phyloP scores from a whole-genome alignment of 1,140 invertebrate genomes.

The Dreissena polymorpha region DNA sequence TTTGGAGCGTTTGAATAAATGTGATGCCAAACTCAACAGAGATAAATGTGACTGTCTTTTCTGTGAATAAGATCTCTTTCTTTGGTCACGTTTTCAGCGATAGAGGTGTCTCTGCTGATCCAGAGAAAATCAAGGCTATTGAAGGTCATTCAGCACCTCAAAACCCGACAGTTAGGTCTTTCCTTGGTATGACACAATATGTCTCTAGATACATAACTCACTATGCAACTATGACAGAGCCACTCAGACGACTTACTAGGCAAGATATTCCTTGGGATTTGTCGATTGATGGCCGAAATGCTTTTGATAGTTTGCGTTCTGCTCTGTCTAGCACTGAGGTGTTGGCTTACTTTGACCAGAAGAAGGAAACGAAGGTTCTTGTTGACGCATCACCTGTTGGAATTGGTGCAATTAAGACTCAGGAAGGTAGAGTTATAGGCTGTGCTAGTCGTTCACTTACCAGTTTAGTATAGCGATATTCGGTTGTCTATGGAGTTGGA shows the following conservation, averaged over 20 bases:
- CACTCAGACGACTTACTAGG: slow-evolving; percentile 41
- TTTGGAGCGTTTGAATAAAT: not conserved
- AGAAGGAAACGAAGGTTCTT: slow-evolving; percentile 26
- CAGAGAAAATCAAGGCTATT: slow-evolving; percentile 49
- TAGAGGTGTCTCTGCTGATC: slow-evolving; percentile 40
- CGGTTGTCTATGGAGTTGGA: slow-evolving; percentile 49
- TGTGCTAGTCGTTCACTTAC: slow-evolving; percentile 34
- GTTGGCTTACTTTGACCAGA: slow-evolving; percentile 37
- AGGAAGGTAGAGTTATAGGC: slow-evolving; percentile 10
- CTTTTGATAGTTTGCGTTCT: slow-evolving; percentile 15
- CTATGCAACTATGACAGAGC: slow-evolving; percentile 33
- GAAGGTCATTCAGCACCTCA: slow-evolving; percentile 8
- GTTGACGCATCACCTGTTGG: slow-evolving; percentile 75
- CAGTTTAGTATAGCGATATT: slow-evolving; percentile 50
- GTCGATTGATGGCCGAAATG: slow-evolving; percentile 21
- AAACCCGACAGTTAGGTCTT: slow-evolving; percentile 33
- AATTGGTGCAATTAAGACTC: slow-evolving; percentile 75
- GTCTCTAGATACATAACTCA: slow-evolving; percentile 38
- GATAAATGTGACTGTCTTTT: slow-evolving; percentile 50
- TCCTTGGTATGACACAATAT: slow-evolving; percentile 55
- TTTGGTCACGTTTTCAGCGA: slow-evolving; percentile 47
- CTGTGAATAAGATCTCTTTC: slow-evolving; percentile 41
- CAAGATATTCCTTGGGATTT: slow-evolving; percentile 34
- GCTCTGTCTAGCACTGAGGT: slow-evolving; percentile 3
- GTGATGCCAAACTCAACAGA: slow-evolving; percentile 52